Evolutionary conservation across 2,888 invertebrate genomes (phyloP), one percentile per base, ranked within the genome.

Genomic region (Zele albiditarsus): DNA sequence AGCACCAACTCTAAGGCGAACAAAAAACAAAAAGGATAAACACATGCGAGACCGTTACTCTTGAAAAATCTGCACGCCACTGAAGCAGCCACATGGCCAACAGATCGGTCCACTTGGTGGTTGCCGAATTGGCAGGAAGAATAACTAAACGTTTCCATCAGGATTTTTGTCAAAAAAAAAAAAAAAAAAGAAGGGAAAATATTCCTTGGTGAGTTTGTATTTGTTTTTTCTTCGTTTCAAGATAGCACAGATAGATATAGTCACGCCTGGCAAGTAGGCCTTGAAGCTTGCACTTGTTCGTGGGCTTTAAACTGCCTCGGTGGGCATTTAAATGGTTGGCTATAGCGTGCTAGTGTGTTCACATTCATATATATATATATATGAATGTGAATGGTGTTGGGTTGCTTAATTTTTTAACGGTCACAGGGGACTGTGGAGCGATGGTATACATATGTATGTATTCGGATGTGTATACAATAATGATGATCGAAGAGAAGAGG

Each of bases 391-490:
- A 14, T 16, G 6, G 63, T 67, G 74, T 78, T 71, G 77, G 76
- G 82, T 83, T 84, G 82, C 82, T 84, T 80, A 73, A 82, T 84
- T 84, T 85, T 85, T 85, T 84, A 85, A 85, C 85, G 85, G 84
- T 84, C 84, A 80, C 80, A 76, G n/a, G 46, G 46, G 16, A 46
- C n/a, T 46, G 46, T n/a, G n/a, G n/a, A 4, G n/a, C n/a, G 14
- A 3, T 16, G n/a, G 46, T 46, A n/a, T 25, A 49, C 63, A 49
- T 49, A 46, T 46, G 28, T 27, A 27, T 46, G 28, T 16, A 23
- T 49, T 33, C 16, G 49, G 20, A 33, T 69, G 33, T 28, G 57
- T 58, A 28, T 31, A n/a, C 27, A 31, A 27, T 12, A 53, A 31
- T 49, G 46, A 46, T 46, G n/a, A 46, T 46, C 46, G 46, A 46